These are phyloP conservation scores for Eristalinus aeneus DNA, from an alignment of 2,888 invertebrate species.

Conservation along the genomic window DNA sequence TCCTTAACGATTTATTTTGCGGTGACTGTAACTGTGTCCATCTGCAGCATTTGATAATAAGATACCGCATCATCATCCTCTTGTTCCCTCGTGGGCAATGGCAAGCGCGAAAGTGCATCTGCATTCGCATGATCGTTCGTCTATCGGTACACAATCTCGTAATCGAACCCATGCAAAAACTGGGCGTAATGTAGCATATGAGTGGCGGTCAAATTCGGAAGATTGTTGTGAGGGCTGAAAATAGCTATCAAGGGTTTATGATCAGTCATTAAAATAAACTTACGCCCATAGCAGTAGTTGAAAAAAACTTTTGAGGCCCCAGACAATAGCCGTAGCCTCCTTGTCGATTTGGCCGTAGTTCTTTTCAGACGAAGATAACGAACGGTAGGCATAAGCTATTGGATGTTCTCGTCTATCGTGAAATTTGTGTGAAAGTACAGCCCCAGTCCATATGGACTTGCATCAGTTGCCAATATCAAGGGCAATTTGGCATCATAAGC, in stretches of 20 bases:
- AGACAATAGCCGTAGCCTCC: no score
- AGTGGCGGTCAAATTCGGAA: not conserved
- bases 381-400: no score
- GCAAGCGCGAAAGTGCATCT: constrained; percentile 19
- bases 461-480: constrained; percentile 71
- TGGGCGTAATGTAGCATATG: constrained; percentile 13
- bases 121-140: constrained; percentile 18
- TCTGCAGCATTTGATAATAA: not conserved
- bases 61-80: no score
- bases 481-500: constrained; percentile 50
- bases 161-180: constrained; percentile 15
- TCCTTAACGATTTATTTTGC: not conserved
- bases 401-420: no score
- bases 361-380: no score
- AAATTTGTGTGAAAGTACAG: no score
- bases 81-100: not conserved
- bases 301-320: no score
- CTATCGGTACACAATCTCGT: constrained; percentile 18
- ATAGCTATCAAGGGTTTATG: constrained; percentile 8
- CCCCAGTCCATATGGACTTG: no score
- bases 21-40: not conserved
- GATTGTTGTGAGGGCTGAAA: not conserved
- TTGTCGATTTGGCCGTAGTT: no score
- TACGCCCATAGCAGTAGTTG: no score
- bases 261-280: no score